A percentile compares a stretch with the other conserved stretches of the same genome.
Evolutionary conservation across 2,113 vertebrate species (phyloP).

Genomic region (Sakesphorus luctuosus): DNA sequence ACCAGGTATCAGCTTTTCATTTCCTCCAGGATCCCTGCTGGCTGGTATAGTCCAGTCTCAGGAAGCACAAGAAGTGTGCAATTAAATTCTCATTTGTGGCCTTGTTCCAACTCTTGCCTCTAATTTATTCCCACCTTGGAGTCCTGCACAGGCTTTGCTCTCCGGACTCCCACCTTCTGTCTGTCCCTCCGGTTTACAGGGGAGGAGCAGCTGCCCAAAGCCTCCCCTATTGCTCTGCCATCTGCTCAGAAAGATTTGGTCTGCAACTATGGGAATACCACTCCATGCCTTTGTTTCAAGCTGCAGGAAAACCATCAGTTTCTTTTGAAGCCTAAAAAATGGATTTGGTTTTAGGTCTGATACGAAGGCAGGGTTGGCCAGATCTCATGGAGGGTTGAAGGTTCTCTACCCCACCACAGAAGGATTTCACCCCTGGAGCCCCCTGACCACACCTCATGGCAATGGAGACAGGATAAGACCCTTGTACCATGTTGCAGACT

Average conservation of each 20-base stretch:
- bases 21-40: background rate
- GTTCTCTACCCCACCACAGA: background rate
- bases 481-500: rapidly evolving
- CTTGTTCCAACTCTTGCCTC: background rate
- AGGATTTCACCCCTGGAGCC: background rate
- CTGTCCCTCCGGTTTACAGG: background rate
- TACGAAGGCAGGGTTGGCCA: rapidly evolving
- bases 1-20: background rate
- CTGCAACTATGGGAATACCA: background rate
- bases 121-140: background rate
- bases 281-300: background rate
- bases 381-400: rapidly evolving
- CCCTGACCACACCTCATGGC: background rate
- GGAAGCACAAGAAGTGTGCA: background rate
- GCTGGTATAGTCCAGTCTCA: background rate
- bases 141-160: background rate
- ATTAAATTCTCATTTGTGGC: background rate
- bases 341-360: background rate
- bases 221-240: background rate
- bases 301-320: background rate
- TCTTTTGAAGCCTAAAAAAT: background rate
- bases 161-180: background rate
- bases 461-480: background rate
- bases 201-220: background rate
- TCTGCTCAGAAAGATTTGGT: background rate